These are phyloP conservation scores for Lasioglossum leucozonium DNA, from an alignment of 2,888 invertebrate species.

Conservation along the genomic window DNA sequence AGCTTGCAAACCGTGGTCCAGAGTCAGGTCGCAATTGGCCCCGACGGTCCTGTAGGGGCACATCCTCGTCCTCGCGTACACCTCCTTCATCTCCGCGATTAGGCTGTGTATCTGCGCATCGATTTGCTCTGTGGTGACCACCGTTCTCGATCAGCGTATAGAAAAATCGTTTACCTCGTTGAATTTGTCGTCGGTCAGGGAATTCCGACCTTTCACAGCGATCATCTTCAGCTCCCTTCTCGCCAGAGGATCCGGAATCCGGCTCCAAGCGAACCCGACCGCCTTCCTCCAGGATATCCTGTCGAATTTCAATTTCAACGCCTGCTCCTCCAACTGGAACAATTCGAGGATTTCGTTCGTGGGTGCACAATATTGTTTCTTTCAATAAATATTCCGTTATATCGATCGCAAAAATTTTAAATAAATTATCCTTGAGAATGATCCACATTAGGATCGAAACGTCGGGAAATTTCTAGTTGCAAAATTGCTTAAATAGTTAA, in stretches of 20 bases:
- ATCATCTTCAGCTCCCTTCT: constrained; percentile 90
- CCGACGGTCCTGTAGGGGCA: constrained; percentile 88
- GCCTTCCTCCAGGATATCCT: constrained; percentile 91
- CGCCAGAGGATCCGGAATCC: constrained; percentile 88
- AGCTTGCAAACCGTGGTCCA: constrained; percentile 85
- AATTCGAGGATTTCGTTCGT: neutral
- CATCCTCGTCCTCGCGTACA: constrained; percentile 90
- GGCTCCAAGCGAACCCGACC: constrained; percentile 88
- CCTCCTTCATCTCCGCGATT: constrained; percentile 92
- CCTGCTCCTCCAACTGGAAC: constrained; percentile 87
- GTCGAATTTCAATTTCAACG: constrained; percentile 90
- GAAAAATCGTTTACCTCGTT: constrained; percentile 87
- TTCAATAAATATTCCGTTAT: too few relatives aligned
- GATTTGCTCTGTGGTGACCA: neutral
- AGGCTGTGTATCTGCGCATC: constrained; percentile 88
- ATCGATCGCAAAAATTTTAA: too few relatives aligned
- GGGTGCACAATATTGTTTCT: too few relatives aligned
- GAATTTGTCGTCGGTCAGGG: constrained; percentile 90
- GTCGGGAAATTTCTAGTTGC: too few relatives aligned
- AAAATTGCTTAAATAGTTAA: too few relatives aligned
- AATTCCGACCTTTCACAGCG: constrained; percentile 90
- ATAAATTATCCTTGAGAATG: too few relatives aligned
- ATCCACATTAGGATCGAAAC: too few relatives aligned
- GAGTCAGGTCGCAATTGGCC: constrained; percentile 82
- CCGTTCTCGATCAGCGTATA: neutral